A percentile compares a stretch with the other conserved stretches of the same genome.
These are phyloP conservation scores for Phaedon cochleariae DNA, from an alignment of 2,888 invertebrate species.

Conservation along the genomic window DNA sequence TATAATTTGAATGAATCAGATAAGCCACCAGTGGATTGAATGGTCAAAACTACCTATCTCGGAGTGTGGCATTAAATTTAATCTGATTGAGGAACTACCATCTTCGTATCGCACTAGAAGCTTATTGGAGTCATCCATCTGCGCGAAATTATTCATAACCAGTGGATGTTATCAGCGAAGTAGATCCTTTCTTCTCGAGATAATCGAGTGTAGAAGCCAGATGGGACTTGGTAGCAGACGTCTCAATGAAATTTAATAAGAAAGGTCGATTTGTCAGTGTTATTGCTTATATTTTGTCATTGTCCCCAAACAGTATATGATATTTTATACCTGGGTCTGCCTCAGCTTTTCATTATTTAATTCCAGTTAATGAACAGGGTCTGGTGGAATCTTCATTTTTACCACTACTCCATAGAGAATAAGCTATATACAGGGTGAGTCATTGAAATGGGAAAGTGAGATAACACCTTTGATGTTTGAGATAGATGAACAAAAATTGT, in stretches of 20 bases:
- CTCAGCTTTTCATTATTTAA: too few relatives aligned
- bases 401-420: too few relatives aligned
- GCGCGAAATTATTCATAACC: conserved; percentile 59
- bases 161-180: conserved; percentile 22
- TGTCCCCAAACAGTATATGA: background rate
- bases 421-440: too few relatives aligned
- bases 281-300: conserved; percentile 6
- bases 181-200: conserved; percentile 30
- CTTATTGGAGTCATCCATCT: conserved; percentile 58
- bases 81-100: conserved; percentile 55
- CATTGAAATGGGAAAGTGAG: too few relatives aligned
- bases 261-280: conserved; percentile 44
- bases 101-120: conserved; percentile 50
- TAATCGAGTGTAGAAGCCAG: conserved; percentile 29
- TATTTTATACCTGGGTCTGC: too few relatives aligned
- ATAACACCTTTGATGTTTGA: too few relatives aligned
- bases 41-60: conserved; percentile 49
- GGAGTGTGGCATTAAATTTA: conserved; percentile 53
- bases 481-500: too few relatives aligned
- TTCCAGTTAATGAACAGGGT: too few relatives aligned
- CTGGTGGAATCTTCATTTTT: too few relatives aligned
- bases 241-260: conserved; percentile 42
- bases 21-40: conserved; percentile 41
- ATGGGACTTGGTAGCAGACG: conserved; percentile 24
- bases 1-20: conserved; percentile 47